These are phyloP conservation scores for Hydropsyche tenuis DNA, from an alignment of 1,140 invertebrate species.

Conservation along the genomic window DNA sequence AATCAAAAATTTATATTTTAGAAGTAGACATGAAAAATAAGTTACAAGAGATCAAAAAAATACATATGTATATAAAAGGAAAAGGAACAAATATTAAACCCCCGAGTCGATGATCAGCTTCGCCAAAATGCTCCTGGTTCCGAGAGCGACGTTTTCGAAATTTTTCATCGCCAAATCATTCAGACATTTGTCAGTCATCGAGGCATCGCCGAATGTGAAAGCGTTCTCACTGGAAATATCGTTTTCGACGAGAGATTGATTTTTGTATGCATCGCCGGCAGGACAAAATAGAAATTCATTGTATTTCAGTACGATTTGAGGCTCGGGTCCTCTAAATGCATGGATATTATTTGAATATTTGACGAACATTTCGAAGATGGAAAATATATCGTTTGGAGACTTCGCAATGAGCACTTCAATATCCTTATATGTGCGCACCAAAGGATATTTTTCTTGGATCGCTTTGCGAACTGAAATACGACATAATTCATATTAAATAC, in stretches of 20 bases:
- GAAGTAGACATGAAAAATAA: not conserved
- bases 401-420: conserved; percentile 40
- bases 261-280: conserved; percentile 30
- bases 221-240: conserved; percentile 12
- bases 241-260: conserved; percentile 12
- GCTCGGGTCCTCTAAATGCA: conserved; percentile 44
- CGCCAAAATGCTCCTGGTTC: conserved; percentile 43
- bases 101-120: conserved; percentile 46
- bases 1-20: not conserved
- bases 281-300: conserved; percentile 44
- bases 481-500: conserved; percentile 17
- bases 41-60: not conserved
- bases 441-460: conserved; percentile 40
- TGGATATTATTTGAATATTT: conserved; percentile 42
- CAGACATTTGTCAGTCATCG: conserved; percentile 44
- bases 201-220: conserved; percentile 35
- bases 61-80: not conserved
- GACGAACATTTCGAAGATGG: conserved; percentile 47
- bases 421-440: conserved; percentile 45
- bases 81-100: not conserved
- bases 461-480: conserved; percentile 46
- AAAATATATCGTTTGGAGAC: conserved; percentile 35
- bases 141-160: conserved; percentile 42
- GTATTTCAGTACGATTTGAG: conserved; percentile 38
- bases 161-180: conserved; percentile 41